These are phyloP conservation scores for Aplidium turbinatum DNA, from an alignment of 23 tunicate genomes.

Conservation along the genomic window DNA sequence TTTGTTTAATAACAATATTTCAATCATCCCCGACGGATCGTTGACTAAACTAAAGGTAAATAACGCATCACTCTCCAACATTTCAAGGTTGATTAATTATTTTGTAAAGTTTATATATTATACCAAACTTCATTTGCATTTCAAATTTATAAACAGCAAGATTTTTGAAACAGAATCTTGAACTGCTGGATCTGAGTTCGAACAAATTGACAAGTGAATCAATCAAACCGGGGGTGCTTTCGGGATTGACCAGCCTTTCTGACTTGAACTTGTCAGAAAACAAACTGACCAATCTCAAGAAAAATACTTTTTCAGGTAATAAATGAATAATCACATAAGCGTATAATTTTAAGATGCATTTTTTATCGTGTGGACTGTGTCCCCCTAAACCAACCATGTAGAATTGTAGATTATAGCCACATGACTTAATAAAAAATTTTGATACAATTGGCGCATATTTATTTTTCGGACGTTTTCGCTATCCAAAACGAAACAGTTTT, in stretches of 20 bases:
- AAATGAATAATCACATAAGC: too few species aligned
- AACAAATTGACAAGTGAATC: slow-evolving; percentile 46
- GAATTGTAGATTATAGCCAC: too few species aligned
- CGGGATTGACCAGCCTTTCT: slow-evolving; percentile 28
- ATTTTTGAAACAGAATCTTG: slow-evolving; percentile 47
- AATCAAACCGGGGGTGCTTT: slow-evolving; percentile 29
- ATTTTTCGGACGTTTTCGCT: too few species aligned
- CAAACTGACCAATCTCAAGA: slow-evolving; percentile 34
- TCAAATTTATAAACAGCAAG: neutral
- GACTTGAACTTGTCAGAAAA: slow-evolving; percentile 52
- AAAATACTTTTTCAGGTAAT: slow-evolving; percentile 53
- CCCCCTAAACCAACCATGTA: too few species aligned
- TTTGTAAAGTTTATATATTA: neutral
- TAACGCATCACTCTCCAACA: too few species aligned
- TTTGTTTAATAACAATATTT: slow-evolving; percentile 62
- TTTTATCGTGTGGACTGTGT: too few species aligned
- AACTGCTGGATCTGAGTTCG: slow-evolving; percentile 45
- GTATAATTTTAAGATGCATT: too few species aligned
- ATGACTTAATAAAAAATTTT: too few species aligned
- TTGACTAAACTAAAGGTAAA: slow-evolving; percentile 46
- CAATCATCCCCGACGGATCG: slow-evolving; percentile 35
- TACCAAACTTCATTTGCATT: neutral
- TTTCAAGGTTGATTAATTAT: too few species aligned
- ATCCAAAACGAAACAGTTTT: too few species aligned
- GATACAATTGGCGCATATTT: too few species aligned